Base-by-base conservation (phyloP, 2,113 vertebrate species). In the Mesembrinibis cayennensis region DNA sequence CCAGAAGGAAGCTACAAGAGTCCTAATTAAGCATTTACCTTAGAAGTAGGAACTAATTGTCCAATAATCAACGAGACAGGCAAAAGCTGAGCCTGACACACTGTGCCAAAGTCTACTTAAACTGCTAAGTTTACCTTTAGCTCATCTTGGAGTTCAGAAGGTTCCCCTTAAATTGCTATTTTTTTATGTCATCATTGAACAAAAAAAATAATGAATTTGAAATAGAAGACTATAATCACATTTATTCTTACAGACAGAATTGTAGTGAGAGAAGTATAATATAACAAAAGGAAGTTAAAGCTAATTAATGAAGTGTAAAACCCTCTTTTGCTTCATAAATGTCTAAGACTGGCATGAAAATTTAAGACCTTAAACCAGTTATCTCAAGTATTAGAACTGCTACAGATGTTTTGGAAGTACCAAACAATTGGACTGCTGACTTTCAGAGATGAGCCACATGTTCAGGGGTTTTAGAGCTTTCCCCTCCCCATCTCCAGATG, bases 121-220 rank as follows among this genome's bases (percentile, higher is more conserved):
- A 42, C 36, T 61, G 66, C 61, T 56, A 44, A 5, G 11, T 66
- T 52, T 85, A 42, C 26, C 59, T 82, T 77, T 47, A 92, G 29
- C 25, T 81, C 58, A 45, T 45, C 32, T 47, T 3, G 3, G 3
- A 56, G 40, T 32, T 52, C 8, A 14, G 0, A 0, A 30, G 2
- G 16, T 2, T 55, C 17, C 40, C 25, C 69, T 30, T 11, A 44
- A 34, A 50, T 10, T 61, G 61, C 10, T 52, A 6, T 4, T 49
- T 44, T 27, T 81, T n/a, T 53, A 7, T 49, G 18, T 40, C 53
- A 63, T 13, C 4, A 4, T 0, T 45, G 47, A 89, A 62, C 13
- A 71, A 58, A 62, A 40, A 36, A n/a, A 27, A 1, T 32, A n/a
- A 21, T 42, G 7, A 32, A 38, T 38, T 21, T 52, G 63, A 66